Evolutionary conservation across 2,113 vertebrate species (phyloP).

Genomic region (Gymnorhina tibicen): DNA sequence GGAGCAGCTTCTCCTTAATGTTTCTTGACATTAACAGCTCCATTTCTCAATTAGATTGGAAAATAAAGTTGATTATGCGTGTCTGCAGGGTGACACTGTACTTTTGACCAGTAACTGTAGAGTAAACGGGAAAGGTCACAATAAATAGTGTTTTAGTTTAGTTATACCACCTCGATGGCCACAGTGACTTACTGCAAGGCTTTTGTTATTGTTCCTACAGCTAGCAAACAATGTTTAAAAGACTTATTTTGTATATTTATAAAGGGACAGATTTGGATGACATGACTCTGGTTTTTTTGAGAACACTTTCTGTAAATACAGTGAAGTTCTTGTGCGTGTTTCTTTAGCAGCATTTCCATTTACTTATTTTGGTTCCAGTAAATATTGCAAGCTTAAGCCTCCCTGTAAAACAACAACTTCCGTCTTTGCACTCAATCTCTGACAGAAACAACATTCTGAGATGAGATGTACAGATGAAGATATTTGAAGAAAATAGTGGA

Average conservation of each 20-base stretch:
- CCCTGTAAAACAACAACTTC: background rate
- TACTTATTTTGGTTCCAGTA: background rate
- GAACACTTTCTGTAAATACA: background rate
- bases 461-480: background rate
- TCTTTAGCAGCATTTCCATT: background rate
- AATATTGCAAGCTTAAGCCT: background rate
- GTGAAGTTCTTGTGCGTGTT: background rate
- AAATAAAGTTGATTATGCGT: slow-evolving; percentile 69
- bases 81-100: slow-evolving; percentile 59
- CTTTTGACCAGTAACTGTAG: slow-evolving; percentile 62
- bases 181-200: background rate
- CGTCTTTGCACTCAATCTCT: background rate
- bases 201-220: background rate
- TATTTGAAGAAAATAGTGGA: background rate
- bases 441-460: background rate
- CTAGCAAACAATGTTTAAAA: background rate
- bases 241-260: background rate
- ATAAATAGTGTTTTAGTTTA: slow-evolving; percentile 51
- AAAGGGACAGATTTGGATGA: background rate
- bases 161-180: slow-evolving; percentile 44
- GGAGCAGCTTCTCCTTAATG: slow-evolving; percentile 48
- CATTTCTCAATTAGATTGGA: slow-evolving; percentile 68
- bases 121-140: slow-evolving; percentile 61
- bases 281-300: background rate
- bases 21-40: slow-evolving; percentile 68